Conservation (phyloP, 2,113 vertebrate genomes). For the Raja brachyura region DNA sequence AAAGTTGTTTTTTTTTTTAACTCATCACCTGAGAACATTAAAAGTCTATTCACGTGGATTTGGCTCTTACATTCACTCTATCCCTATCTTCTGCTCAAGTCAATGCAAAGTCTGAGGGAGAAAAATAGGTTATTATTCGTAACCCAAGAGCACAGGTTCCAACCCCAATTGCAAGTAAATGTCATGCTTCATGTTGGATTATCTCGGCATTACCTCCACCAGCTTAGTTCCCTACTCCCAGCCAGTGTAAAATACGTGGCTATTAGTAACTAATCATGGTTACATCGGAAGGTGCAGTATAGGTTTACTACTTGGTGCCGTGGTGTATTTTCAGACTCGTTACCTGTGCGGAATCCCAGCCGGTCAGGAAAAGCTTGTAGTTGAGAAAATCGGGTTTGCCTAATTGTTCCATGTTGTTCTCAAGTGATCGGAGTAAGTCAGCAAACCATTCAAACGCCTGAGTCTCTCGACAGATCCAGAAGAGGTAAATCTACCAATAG, state of each 20-base stretch:
- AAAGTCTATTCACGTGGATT: neutral
- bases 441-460: constrained; percentile 86
- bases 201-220: neutral
- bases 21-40: neutral
- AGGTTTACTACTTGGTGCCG: neutral
- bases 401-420: constrained; percentile 77
- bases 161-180: neutral
- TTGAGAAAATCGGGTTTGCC: constrained; percentile 77
- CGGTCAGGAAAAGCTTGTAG: constrained; percentile 80
- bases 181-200: neutral
- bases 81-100: neutral
- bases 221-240: neutral
- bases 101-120: neutral
- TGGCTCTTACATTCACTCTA: neutral
- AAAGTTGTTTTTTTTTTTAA: too few relatives aligned
- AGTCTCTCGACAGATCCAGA: constrained; percentile 85
- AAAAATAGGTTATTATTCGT: neutral
- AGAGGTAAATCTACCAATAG: constrained; percentile 79
- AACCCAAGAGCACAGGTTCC: neutral
- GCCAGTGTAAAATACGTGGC: neutral
- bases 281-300: neutral
- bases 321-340: neutral
- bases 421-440: constrained; percentile 72
- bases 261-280: neutral
- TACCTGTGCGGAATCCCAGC: constrained; percentile 74